Conservation (phyloP, 1,140 invertebrate species). For the Procambarus virginalis region DNA sequence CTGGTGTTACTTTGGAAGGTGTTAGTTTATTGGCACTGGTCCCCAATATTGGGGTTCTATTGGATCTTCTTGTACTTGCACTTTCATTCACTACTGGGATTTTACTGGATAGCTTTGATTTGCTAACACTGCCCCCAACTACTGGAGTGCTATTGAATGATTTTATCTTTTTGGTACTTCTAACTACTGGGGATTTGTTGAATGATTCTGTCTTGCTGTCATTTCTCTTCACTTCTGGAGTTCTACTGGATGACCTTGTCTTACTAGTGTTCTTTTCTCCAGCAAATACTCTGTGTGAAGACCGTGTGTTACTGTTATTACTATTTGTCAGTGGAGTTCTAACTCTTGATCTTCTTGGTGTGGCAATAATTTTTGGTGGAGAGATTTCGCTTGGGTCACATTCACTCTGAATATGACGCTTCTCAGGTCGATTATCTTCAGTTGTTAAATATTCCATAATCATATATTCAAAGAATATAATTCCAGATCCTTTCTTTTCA, state of each 20-base stretch:
- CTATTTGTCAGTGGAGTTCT: background rate
- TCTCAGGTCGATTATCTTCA: background rate
- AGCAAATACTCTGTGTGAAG: background rate
- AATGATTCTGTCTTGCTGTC: background rate
- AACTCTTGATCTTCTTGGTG: constrained; percentile 11
- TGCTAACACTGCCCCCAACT: background rate
- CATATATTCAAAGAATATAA: background rate
- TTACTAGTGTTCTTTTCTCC: background rate
- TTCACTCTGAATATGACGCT: background rate
- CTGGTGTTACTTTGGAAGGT: background rate
- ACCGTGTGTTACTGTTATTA: background rate
- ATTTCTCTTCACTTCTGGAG: background rate
- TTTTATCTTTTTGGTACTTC: background rate
- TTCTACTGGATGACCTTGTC: background rate
- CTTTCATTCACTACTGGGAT: background rate
- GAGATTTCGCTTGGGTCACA: background rate
- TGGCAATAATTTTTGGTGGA: background rate
- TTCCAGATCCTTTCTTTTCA: background rate
- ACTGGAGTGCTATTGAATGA: background rate
- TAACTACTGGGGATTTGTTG: background rate
- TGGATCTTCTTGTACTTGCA: background rate
- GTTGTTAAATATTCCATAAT: background rate
- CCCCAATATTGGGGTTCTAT: background rate
- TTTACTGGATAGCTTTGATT: background rate
- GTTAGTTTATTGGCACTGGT: background rate